Conservation (phyloP, 2,113 vertebrate genomes). For the Tylochromis polylepis region DNA sequence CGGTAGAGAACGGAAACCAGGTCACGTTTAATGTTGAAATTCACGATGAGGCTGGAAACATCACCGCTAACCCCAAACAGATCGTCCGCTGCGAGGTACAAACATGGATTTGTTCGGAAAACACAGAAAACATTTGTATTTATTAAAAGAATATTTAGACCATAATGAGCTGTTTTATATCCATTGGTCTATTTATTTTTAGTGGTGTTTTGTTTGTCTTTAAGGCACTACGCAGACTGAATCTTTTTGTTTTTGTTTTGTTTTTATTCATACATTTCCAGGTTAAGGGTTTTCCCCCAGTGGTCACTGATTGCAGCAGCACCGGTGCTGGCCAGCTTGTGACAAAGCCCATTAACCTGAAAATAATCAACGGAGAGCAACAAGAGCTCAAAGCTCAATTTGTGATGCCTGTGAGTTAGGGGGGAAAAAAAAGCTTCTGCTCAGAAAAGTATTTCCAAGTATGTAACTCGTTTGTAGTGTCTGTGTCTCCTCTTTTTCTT, state of each 20-base stretch:
- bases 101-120: not conserved
- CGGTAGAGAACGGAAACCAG: conserved; percentile 82
- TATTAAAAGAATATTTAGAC: not conserved
- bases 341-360: conserved; percentile 77
- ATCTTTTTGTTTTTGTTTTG: not conserved
- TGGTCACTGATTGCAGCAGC: conserved; percentile 81
- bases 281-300: conserved; percentile 76
- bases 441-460: not conserved
- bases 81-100: conserved; percentile 83
- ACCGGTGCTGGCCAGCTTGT: conserved; percentile 80
- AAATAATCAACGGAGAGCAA: conserved; percentile 78
- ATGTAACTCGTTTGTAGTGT: not conserved
- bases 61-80: conserved; percentile 79
- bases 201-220: not conserved
- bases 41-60: conserved; percentile 83
- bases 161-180: not conserved
- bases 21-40: conserved; percentile 80
- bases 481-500: not conserved
- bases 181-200: not conserved
- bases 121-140: not conserved
- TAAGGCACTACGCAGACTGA: not conserved
- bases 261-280: conserved; percentile 30
- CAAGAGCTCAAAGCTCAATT: conserved; percentile 75
- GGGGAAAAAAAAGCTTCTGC: not conserved
- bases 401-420: conserved; percentile 81